Percentiles rank a stretch among this genome's conserved stretches.
phyloP scores from a whole-genome alignment of 1,140 invertebrate species.

The Drosophila serrata region DNA sequence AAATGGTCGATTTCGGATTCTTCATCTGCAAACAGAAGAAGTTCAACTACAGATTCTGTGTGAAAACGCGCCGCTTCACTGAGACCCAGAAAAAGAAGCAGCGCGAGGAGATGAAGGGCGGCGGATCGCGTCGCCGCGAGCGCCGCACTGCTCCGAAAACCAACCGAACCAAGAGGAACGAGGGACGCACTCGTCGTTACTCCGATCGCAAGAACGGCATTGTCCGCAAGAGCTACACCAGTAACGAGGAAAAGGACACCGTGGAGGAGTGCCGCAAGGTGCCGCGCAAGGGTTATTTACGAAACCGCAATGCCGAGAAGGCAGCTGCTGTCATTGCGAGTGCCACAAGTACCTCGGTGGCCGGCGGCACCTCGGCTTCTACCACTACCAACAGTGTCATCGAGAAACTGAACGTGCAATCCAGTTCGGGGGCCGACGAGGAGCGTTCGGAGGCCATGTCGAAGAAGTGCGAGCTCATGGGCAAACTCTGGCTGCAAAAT shows the following conservation, averaged over 20 bases:
- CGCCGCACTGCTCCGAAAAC: conserved; percentile 78
- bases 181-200: conserved; percentile 86
- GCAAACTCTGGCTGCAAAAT: conserved; percentile 91
- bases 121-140: conserved; percentile 70
- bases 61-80: conserved; percentile 86
- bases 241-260: conserved; percentile 84
- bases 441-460: conserved; percentile 86
- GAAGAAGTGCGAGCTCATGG: conserved; percentile 87
- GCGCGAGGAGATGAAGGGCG: conserved; percentile 86
- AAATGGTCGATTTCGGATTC: conserved; percentile 90
- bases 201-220: conserved; percentile 82
- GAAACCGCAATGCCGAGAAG: conserved; percentile 82
- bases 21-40: conserved; percentile 85
- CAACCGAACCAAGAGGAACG: conserved; percentile 81
- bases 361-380: conserved; percentile 74
- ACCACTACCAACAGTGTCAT: conserved; percentile 81
- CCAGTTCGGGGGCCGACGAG: conserved; percentile 80
- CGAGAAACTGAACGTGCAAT: conserved; percentile 77
- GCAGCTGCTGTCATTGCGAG: conserved; percentile 63
- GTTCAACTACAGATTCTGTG: conserved; percentile 84
- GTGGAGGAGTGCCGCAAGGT: conserved; percentile 80
- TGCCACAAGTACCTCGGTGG: conserved; percentile 67
- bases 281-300: conserved; percentile 80
- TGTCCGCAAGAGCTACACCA: conserved; percentile 82
- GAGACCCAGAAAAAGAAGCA: conserved; percentile 87